Conservation (phyloP, 2,888 invertebrate species). For the Drosophila melanosoma region DNA sequence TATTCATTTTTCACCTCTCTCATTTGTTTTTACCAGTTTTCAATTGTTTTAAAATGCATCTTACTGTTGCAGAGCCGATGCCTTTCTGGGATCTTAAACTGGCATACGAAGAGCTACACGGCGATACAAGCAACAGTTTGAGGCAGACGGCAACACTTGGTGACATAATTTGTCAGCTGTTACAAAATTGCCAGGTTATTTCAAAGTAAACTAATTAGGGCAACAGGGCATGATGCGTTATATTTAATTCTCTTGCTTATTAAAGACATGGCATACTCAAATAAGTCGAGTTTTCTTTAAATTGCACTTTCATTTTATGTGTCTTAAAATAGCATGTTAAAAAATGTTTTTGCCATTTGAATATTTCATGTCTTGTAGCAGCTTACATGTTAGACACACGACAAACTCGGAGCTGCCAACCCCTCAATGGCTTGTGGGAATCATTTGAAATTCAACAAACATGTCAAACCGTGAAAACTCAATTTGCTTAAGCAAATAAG, state of each 20-base stretch:
- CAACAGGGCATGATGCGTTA: slow-evolving; percentile 22
- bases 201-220: slow-evolving; percentile 64
- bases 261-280: neutral
- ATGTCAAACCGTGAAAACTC: slow-evolving; percentile 51
- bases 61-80: neutral
- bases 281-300: neutral
- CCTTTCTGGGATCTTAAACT: neutral
- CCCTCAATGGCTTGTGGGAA: slow-evolving; percentile 7
- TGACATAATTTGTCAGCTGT: slow-evolving; percentile 53
- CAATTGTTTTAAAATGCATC: slow-evolving; percentile 16
- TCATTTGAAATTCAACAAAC: slow-evolving; percentile 43
- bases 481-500: slow-evolving; percentile 58
- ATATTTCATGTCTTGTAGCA: slow-evolving; percentile 53
- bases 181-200: slow-evolving; percentile 45
- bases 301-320: neutral
- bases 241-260: slow-evolving; percentile 5
- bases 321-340: slow-evolving; percentile 7
- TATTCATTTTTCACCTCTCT: slow-evolving; percentile 23
- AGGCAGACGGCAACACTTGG: slow-evolving; percentile 29
- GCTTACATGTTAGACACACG: slow-evolving; percentile 36
- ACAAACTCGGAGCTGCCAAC: slow-evolving; percentile 2
- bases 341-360: slow-evolving; percentile 29
- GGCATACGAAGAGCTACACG: slow-evolving; percentile 7
- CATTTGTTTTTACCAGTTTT: neutral
- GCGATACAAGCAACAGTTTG: slow-evolving; percentile 14